A percentile compares a stretch with the other conserved stretches of the same genome.
Evolutionary conservation across 2,113 vertebrate genomes (phyloP).

Genomic region (Tyrannus savana): DNA sequence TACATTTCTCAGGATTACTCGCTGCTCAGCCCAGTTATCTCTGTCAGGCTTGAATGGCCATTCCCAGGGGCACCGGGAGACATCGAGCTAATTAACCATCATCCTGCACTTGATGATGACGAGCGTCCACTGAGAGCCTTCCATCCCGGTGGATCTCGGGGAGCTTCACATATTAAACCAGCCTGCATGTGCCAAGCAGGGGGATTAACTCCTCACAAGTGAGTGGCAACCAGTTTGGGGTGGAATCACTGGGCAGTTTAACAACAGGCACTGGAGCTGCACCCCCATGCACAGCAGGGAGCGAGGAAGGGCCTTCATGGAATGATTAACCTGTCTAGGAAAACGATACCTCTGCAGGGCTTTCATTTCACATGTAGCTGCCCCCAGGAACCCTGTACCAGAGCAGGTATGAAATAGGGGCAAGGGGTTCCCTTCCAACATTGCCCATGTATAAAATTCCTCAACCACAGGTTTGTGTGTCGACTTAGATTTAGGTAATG

Average conservation of each 20-base stretch:
- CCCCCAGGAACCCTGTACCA: neutral
- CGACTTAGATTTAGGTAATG: neutral
- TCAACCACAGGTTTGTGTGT: neutral
- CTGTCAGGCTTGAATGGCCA: slow-evolving; percentile 44
- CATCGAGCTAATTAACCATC: slow-evolving; percentile 49
- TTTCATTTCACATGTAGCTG: neutral
- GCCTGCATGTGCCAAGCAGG: neutral
- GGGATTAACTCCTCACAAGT: slow-evolving; percentile 8
- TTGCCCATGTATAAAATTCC: neutral
- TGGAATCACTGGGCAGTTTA: neutral
- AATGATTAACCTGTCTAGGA: slow-evolving; percentile 56
- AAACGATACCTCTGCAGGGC: slow-evolving; percentile 22
- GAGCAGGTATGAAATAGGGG: neutral
- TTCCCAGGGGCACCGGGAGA: neutral
- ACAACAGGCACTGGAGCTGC: neutral
- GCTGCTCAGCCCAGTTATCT: slow-evolving; percentile 39
- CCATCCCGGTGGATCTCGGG: slow-evolving; percentile 49
- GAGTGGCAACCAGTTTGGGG: neutral
- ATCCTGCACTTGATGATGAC: slow-evolving; percentile 24
- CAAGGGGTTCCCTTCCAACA: neutral
- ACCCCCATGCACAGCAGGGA: neutral
- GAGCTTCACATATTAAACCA: slow-evolving; percentile 35
- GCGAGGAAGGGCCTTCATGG: neutral
- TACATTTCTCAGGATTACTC: slow-evolving; percentile 22
- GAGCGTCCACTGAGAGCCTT: slow-evolving; percentile 23